Base-by-base conservation (phyloP, 37 sponge, comb jelly and placozoan genomes). In the Geodia barretti region DNA sequence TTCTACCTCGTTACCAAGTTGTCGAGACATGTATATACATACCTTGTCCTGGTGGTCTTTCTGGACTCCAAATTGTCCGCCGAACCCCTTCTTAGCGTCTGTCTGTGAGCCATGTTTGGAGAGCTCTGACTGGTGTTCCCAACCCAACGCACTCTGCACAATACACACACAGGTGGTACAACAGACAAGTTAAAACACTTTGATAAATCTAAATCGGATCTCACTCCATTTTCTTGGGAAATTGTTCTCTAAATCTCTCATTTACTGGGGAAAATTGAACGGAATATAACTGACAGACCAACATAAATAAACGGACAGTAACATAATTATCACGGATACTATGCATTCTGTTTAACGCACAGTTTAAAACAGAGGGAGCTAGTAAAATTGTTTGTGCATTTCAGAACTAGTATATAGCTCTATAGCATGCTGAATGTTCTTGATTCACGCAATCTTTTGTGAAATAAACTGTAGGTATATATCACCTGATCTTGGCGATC, bases 1-100 rank as follows among this genome's bases (percentile, higher is more conserved):
- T n/a, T n/a, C n/a, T n/a, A n/a, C n/a, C n/a, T n/a, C 14, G 54
- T 47, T 47, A 47, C 54, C 14, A 47, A 17, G 54, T 7, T 47
- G 54, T 47, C 36, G 34, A 76, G 62, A 59, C 64, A 5, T 60
- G 21, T 17, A 17, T 26, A 74, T 9, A 71, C 11, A 20, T 47
- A 91, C 95, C 87, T 94, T 85, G 68, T 97, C 97, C 80, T 86
- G 84, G 25, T 90, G 72, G 83, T 96, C 97, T 54, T 86, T 92
- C 79, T 97, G 90, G 5, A 97, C 95, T 59, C 97, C 97, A 86
- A 70, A 97, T 78, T 82, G 87, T 26, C 95, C 95, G 14, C 95
- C 95, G 81, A 94, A 94, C 1, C 97, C 97, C 62, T 94, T 96
- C 24, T 84, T 34, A 60, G 80, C 76, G 71, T 94, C 95, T 0